A percentile compares a stretch with the other conserved stretches of the same genome.
Conservation (phyloP, 2,797 vertebrate species). For the Rhinoraja longicauda region DNA sequence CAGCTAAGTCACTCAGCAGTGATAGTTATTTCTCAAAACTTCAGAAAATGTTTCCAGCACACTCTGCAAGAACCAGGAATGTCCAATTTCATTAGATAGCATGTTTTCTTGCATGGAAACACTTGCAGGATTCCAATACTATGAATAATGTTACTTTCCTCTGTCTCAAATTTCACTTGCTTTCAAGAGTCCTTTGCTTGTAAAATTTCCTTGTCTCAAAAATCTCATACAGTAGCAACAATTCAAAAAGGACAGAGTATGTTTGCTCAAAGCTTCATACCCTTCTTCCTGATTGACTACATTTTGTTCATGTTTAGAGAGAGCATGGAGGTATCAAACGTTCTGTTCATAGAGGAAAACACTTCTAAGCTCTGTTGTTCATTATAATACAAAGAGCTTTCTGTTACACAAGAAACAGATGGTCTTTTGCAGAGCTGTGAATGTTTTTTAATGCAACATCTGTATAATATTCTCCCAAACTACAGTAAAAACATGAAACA, state of each 20-base stretch:
- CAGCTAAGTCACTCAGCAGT: background rate
- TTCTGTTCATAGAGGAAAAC: background rate
- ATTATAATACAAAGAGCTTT: slow-evolving; percentile 4
- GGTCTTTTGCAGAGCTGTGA: background rate
- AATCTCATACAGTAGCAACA: background rate
- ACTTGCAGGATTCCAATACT: background rate
- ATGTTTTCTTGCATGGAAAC: slow-evolving; percentile 13
- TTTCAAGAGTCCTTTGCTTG: background rate
- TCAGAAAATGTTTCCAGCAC: background rate
- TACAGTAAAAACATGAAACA: background rate
- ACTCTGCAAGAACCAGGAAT: background rate
- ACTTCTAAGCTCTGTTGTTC: background rate
- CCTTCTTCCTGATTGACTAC: background rate
- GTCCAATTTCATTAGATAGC: background rate
- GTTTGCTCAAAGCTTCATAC: background rate
- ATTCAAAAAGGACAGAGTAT: background rate
- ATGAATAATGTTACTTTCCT: background rate
- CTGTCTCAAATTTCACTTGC: background rate
- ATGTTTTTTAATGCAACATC: slow-evolving; percentile 24
- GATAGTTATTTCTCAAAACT: background rate
- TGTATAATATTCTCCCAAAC: background rate
- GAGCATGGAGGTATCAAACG: background rate
- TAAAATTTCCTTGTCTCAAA: background rate
- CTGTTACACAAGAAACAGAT: slow-evolving; percentile 20
- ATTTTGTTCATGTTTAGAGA: background rate